Evolutionary conservation across 2,113 vertebrate species (phyloP).

Genomic region (Hemiprocne comata): DNA sequence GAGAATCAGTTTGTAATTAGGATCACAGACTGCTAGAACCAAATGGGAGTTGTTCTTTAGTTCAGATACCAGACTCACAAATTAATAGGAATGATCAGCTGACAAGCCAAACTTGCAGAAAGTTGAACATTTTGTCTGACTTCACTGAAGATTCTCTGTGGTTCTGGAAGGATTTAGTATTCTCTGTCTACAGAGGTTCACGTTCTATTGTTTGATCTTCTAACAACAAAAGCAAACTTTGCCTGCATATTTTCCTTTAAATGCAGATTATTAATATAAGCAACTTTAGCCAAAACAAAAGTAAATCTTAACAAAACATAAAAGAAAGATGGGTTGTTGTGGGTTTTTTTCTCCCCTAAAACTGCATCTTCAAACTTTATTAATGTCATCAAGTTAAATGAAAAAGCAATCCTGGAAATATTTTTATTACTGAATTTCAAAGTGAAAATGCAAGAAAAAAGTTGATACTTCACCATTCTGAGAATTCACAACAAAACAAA

Average conservation of each 20-base stretch:
- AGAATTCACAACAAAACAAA: neutral
- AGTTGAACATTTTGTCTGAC: neutral
- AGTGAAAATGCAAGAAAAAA: neutral
- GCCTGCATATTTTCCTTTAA: neutral
- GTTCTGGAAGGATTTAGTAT: neutral
- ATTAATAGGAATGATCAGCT: neutral
- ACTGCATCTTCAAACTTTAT: neutral
- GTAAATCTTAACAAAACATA: neutral
- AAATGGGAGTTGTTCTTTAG: neutral
- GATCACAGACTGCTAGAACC: neutral
- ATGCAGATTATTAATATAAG: neutral
- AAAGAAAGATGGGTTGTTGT: neutral
- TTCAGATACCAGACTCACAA: neutral
- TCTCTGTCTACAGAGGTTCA: neutral
- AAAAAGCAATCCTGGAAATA: neutral
- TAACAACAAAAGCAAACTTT: neutral
- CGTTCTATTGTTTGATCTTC: neutral
- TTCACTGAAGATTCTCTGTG: neutral
- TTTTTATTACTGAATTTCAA: neutral
- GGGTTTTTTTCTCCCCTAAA: fast-evolving
- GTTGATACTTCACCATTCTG: neutral
- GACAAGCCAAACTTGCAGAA: neutral
- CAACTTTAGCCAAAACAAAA: neutral
- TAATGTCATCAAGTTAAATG: neutral
- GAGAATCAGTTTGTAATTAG: neutral